Evolutionary conservation across 2,888 invertebrate species (phyloP), one percentile per base, ranked within the genome.

Genomic region (Neuroscelio doddi): DNA sequence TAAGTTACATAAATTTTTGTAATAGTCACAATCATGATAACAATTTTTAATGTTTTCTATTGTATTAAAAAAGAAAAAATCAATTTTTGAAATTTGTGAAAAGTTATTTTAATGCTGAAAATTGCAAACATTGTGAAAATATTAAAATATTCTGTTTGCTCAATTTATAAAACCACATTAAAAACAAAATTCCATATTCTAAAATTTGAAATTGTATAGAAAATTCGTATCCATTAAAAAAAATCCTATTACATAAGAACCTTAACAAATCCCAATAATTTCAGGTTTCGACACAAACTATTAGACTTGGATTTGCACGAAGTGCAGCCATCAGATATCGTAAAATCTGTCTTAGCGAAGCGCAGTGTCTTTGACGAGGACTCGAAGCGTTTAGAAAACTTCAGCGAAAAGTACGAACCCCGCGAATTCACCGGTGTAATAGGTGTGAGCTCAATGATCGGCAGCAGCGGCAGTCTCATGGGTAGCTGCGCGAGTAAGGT

Each of bases 341-440:
- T 96, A 30, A 94, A 95, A 78, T 94, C 95, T 16, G 89, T 98
- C 75, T 88, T 97, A 77, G 95, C 96, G 3, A 95, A 95, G 84
- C 91, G 93, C 68, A 96, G 96, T 47, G 95, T 98, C 50, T 97
- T 98, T 85, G 98, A 98, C 82, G 97, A 97, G 84, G 98, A 98
- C 83, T 91, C 93, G 32, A 96, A 97, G 85, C 88, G 98, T 27
- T 87, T 98, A 58, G 96, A 96, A 84, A 94, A 94, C 77, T 92
- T 93, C 57, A 89, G 91, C 80, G 91, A 96, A 85, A 90, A 94
- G 86, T 91, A 95, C 86, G 90, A 96, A 86, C 90, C 88, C 64
- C 87, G 84, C 69, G 89, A 89, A 66, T 89, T 88, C 72, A 85
- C 84, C 36, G 75, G 75, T 4, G 77, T 79, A 12, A 78, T 79